phyloP scores from a whole-genome alignment of 2,113 vertebrate genomes.

The Ibidorhyncha struthersii region DNA sequence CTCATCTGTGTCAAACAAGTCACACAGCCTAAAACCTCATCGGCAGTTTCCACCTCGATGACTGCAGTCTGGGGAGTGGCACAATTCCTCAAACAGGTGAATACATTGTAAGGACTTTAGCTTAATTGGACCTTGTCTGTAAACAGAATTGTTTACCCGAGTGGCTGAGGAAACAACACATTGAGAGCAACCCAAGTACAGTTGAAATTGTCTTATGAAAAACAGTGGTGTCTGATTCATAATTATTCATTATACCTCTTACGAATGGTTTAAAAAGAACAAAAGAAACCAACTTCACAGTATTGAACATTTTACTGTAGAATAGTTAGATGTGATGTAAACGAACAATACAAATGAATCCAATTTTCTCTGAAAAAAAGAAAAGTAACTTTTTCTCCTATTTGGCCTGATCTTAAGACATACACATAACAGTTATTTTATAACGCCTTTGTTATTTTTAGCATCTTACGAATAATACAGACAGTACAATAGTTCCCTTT shows the following conservation, averaged over 20 bases:
- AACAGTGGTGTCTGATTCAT: neutral
- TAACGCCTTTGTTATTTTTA: neutral
- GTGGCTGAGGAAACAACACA: neutral
- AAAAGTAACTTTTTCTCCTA: neutral
- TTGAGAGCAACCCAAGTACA: neutral
- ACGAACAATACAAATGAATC: neutral
- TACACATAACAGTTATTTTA: neutral
- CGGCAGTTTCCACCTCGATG: neutral
- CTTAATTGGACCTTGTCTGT: neutral
- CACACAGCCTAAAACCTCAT: neutral
- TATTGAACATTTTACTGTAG: neutral
- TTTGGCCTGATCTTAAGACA: neutral
- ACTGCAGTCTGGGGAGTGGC: neutral
- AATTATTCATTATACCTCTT: neutral
- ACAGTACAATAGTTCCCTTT: neutral
- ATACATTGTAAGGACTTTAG: neutral
- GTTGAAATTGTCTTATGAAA: neutral
- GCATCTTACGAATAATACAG: neutral
- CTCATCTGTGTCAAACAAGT: neutral
- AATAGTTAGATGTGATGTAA: neutral
- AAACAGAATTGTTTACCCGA: slow-evolving; percentile 21
- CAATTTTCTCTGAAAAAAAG: neutral
- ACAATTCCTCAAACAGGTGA: neutral
- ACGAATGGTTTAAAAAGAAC: accelerated
- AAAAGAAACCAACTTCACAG: neutral